Evolutionary conservation across 2,113 vertebrate genomes (phyloP).

Genomic region (Capreolus pygargus): DNA sequence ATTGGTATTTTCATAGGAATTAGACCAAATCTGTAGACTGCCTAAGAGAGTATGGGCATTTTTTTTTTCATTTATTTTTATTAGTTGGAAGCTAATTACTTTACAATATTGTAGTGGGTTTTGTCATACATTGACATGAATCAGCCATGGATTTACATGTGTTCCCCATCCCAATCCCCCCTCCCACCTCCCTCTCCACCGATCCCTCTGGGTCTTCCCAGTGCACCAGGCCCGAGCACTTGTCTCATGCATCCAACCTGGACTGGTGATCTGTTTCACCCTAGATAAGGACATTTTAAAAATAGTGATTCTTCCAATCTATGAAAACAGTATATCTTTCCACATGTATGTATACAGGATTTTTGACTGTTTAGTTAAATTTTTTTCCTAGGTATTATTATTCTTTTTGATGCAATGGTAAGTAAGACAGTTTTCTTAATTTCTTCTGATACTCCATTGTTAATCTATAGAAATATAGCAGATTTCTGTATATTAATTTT

Average conservation of each 20-base stretch:
- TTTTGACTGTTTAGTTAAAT: neutral
- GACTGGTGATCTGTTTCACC: too few species aligned
- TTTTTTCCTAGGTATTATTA: neutral
- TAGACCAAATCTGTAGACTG: neutral
- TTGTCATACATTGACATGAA: too few species aligned
- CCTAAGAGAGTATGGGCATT: neutral
- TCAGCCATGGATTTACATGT: too few species aligned
- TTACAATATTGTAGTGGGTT: too few species aligned
- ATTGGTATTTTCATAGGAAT: neutral
- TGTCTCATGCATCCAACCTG: too few species aligned
- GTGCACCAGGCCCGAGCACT: too few species aligned
- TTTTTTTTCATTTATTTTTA: too few species aligned
- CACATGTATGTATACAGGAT: neutral
- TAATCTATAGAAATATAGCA: neutral
- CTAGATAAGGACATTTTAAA: neutral
- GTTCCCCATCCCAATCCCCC: too few species aligned
- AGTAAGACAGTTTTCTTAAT: neutral
- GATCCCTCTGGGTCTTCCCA: too few species aligned
- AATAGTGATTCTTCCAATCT: neutral
- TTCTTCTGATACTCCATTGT: neutral
- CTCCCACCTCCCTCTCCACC: too few species aligned
- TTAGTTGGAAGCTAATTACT: too few species aligned
- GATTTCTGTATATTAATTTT: neutral
- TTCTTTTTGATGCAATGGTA: neutral
- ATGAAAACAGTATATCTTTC: neutral